Percentiles rank a stretch among this genome's conserved stretches.
Conservation (phyloP, 1,140 invertebrate species). For the Heliconius melpomene region DNA sequence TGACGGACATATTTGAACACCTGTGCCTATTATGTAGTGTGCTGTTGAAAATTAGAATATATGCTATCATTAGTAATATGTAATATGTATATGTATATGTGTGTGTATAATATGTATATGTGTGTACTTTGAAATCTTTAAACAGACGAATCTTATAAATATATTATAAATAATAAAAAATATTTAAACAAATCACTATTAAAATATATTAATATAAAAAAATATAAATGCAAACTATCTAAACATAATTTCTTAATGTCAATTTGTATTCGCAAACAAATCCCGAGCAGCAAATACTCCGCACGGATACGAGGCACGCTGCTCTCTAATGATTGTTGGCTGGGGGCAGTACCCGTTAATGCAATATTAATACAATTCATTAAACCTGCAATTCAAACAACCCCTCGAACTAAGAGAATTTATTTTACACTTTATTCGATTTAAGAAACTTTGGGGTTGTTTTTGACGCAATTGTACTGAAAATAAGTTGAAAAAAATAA, state of each 20-base stretch:
- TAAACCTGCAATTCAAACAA: constrained; percentile 79
- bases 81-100: too few species aligned
- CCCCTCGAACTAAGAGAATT: constrained; percentile 48
- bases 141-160: background rate
- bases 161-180: background rate
- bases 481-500: background rate
- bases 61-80: constrained; percentile 6
- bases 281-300: constrained; percentile 63
- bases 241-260: constrained; percentile 56
- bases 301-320: constrained; percentile 34
- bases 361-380: constrained; percentile 83
- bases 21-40: constrained; percentile 27
- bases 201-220: background rate
- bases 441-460: constrained; percentile 37
- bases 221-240: constrained; percentile 15
- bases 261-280: constrained; percentile 80
- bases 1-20: constrained; percentile 57
- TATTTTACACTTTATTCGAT: constrained; percentile 45
- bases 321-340: constrained; percentile 77
- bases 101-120: too few species aligned
- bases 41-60: background rate
- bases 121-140: background rate
- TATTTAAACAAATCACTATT: background rate
- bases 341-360: constrained; percentile 69
- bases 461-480: constrained; percentile 13